Evolutionary conservation across 1,140 invertebrate genomes (phyloP), one percentile per base, ranked within the genome.

Genomic region (Cydia splendana): DNA sequence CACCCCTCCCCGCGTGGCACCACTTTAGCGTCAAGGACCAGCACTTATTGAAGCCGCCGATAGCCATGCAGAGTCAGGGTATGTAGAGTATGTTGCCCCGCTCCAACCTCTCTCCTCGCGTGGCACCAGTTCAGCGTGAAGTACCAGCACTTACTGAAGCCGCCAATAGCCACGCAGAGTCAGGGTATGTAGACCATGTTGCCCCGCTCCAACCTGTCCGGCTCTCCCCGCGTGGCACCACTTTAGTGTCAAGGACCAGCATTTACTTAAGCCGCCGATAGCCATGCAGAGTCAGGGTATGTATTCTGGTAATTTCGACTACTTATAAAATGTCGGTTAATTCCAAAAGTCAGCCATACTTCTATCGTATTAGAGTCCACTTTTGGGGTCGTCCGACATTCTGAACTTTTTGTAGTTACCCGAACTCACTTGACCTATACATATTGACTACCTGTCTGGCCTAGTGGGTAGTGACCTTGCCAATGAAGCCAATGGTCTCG

Each of bases 81-180:
- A 87, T 94, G 95, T 94, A 53, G 88, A 91, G n/a, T 6, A 85
- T 95, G 77, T 85, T 95, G 79, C 94, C 95, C 15, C 93, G 95
- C 83, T 95, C 94, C 53, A 95, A 93, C 81, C 76, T 93, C 91
- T 62, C 81, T 93, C 76, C 88, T 93, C 5, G 87, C 91, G 13
- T 91, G 89, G 76, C 91, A 89, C 84, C 92, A 92, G 93, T 97
- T 98, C 91, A 96, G 96, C 84, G 96, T 98, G 77, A 98, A 98
- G 88, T 98, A 99, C 94, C 98, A 98, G 84, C 97, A 99, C 93
- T 94, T 99, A 79, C 93, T 99, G 53, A 98, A 98, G 90, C 98
- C 98, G 51, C 98, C 98, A 2, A 96, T 96, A 74, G 96, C 97
- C 10, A 96, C 98, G 95, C 96, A 98, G 95, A 97, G 96, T 77